A percentile compares a stretch with the other conserved stretches of the same genome.
Evolutionary conservation across 2,113 vertebrate genomes (phyloP).

Genomic region (Syngnathoides biaculeatus): DNA sequence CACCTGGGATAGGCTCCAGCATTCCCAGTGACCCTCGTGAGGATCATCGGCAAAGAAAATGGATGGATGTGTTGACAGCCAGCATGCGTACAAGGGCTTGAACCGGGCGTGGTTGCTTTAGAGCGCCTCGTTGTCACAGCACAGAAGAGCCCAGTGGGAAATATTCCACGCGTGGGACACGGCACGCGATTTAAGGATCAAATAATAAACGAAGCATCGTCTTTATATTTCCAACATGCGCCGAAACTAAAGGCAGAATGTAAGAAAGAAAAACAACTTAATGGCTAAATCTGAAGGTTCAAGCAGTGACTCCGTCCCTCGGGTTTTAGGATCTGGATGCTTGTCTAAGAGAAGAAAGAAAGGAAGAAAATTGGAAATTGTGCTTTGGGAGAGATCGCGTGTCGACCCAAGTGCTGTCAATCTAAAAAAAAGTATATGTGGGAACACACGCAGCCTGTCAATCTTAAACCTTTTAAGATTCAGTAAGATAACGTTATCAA

Average conservation of each 20-base stretch:
- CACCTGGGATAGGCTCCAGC: too few relatives aligned
- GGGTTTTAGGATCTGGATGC: background rate
- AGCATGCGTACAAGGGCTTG: too few relatives aligned
- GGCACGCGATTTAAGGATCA: too few relatives aligned
- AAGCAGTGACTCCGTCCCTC: background rate
- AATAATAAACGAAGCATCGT: background rate
- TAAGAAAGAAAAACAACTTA: background rate
- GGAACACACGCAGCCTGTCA: constrained; percentile 7
- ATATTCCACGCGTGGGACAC: background rate
- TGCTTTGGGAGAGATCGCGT: background rate
- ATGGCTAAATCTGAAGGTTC: background rate
- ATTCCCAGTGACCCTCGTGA: too few relatives aligned
- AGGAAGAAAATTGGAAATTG: background rate
- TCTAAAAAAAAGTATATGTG: background rate
- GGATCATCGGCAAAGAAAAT: too few relatives aligned
- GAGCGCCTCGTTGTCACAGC: background rate
- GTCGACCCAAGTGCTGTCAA: background rate
- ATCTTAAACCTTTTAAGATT: constrained; percentile 8
- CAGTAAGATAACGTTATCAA: constrained; percentile 15
- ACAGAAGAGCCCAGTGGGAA: background rate
- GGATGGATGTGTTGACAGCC: too few relatives aligned
- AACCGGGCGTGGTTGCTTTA: background rate
- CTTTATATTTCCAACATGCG: background rate
- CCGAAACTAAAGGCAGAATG: background rate
- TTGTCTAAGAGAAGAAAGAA: background rate